Evolutionary conservation across 2,888 invertebrate species (phyloP).

Genomic region (Pollenia angustigena): DNA sequence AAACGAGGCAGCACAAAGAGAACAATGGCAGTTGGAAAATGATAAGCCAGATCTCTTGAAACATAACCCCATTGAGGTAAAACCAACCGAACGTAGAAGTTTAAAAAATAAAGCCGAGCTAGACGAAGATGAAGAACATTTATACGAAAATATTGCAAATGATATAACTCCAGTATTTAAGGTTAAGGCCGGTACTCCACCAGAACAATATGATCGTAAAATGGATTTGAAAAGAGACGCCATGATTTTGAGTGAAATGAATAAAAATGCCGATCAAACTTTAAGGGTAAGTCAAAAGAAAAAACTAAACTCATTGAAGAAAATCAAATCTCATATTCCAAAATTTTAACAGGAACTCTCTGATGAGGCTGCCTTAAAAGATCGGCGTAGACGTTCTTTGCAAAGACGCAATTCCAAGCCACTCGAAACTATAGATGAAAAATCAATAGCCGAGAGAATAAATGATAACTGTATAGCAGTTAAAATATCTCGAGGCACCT

Average conservation of each 20-base stretch:
- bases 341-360: conserved; percentile 84
- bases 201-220: conserved; percentile 80
- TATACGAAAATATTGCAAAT: conserved; percentile 82
- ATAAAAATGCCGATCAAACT: conserved; percentile 86
- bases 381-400: conserved; percentile 81
- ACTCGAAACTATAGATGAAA: conserved; percentile 83
- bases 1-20: conserved; percentile 15
- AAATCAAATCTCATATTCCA: neutral
- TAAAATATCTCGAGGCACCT: conserved; percentile 78
- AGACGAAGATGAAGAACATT: conserved; percentile 77
- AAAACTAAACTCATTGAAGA: neutral
- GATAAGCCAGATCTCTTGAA: conserved; percentile 83
- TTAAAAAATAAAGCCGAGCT: conserved; percentile 64
- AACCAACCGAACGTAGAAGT: conserved; percentile 56
- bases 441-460: conserved; percentile 76
- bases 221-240: conserved; percentile 83
- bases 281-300: conserved; percentile 81
- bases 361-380: conserved; percentile 84
- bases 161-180: conserved; percentile 80
- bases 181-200: conserved; percentile 74
- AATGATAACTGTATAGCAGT: conserved; percentile 75
- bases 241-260: conserved; percentile 86
- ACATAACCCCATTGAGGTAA: conserved; percentile 80
- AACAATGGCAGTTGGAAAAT: conserved; percentile 81
- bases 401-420: conserved; percentile 81